Conservation (phyloP, 2,888 invertebrate genomes). For the Osedax fenrisi region DNA sequence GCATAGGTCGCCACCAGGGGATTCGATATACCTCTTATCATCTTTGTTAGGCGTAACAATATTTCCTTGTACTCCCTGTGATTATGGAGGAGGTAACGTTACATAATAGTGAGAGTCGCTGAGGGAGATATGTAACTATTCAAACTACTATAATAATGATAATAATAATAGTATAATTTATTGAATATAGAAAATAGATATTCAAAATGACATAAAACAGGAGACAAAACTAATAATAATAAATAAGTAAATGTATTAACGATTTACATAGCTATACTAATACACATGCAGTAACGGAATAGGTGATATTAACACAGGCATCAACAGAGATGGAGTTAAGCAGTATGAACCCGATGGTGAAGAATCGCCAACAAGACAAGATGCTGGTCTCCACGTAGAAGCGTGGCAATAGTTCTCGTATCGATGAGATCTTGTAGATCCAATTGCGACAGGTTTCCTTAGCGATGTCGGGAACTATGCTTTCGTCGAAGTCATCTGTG, state of each 20-base stretch:
- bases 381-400: slow-evolving; percentile 87
- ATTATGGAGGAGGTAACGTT: slow-evolving; percentile 16
- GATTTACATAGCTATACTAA: too few relatives aligned
- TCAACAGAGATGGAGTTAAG: too few relatives aligned
- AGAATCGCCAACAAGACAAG: slow-evolving; percentile 48
- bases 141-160: too few relatives aligned
- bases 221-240: too few relatives aligned
- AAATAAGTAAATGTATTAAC: too few relatives aligned
- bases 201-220: too few relatives aligned
- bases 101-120: not conserved
- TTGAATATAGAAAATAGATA: too few relatives aligned
- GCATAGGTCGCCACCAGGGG: slow-evolving; percentile 81
- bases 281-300: too few relatives aligned
- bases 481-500: slow-evolving; percentile 63
- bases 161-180: too few relatives aligned
- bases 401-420: slow-evolving; percentile 76
- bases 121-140: too few relatives aligned
- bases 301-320: too few relatives aligned
- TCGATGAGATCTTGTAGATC: slow-evolving; percentile 96
- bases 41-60: slow-evolving; percentile 65
- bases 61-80: slow-evolving; percentile 60
- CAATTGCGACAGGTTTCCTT: slow-evolving; percentile 95
- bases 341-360: not conserved
- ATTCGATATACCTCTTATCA: slow-evolving; percentile 85
- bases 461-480: slow-evolving; percentile 63